Percentiles rank a stretch among this genome's conserved stretches.
Conservation (phyloP, 1,140 invertebrate species). For the fruit fly (Drosophila melanogaster) region Release_6_plus_ISO1_MT NT_033777.3:11717001-11717500, state of each 20-base stretch:
- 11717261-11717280: not conserved
- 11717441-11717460: constrained; percentile 62
- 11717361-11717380: constrained; percentile 68
- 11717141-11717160: not conserved
- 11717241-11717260: not conserved
- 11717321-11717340: constrained; percentile 51
- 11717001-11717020: not conserved
- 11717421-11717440: constrained; percentile 82
- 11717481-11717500: constrained; percentile 83
- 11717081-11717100: not conserved
- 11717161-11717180: not conserved
- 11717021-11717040: not conserved
- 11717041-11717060: too few species aligned
- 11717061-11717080: too few species aligned
- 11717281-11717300: constrained; percentile 14
- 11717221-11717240: not conserved
- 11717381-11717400: constrained; percentile 11
- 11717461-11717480: constrained; percentile 72
- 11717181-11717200: not conserved
- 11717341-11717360: constrained; percentile 29
- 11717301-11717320: constrained; percentile 24
- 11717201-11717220: constrained; percentile 3
- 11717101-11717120: too few species aligned
- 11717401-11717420: constrained; percentile 67
- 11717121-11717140: too few species aligned